These are phyloP conservation scores for Ctenoplectra terminalis DNA, from an alignment of 1,140 invertebrate species.

Conservation along the genomic window DNA sequence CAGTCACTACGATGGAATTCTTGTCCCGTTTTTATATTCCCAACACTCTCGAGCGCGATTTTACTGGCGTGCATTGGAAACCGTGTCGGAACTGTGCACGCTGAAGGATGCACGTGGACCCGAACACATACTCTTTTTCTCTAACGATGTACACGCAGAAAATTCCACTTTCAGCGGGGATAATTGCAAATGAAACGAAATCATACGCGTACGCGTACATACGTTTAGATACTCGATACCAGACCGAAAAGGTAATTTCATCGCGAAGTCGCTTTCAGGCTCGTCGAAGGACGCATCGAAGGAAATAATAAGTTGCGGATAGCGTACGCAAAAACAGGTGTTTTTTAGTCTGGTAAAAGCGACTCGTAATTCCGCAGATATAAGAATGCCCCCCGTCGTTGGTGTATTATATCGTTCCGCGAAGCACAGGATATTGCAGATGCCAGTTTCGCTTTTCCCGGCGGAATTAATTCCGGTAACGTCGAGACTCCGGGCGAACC, in stretches of 20 bases:
- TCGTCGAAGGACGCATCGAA: neutral
- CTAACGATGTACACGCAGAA: neutral
- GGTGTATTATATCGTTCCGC: neutral
- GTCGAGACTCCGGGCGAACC: neutral
- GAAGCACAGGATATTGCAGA: neutral
- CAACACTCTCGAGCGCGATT: neutral
- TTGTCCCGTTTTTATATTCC: conserved; percentile 19
- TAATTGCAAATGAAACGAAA: neutral
- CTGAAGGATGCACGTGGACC: neutral
- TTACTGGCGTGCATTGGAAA: neutral
- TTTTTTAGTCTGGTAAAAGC: conserved; percentile 8
- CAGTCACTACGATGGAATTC: conserved; percentile 53
- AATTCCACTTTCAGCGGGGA: neutral
- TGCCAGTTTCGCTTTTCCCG: neutral
- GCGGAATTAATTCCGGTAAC: neutral
- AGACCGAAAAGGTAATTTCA: neutral
- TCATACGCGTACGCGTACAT: neutral
- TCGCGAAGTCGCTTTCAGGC: conserved; percentile 1
- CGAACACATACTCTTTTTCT: neutral
- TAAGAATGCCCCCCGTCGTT: neutral
- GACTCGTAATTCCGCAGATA: neutral
- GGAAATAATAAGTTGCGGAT: neutral
- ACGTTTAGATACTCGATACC: neutral
- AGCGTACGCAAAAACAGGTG: neutral
- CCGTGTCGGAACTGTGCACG: neutral